Evolutionary conservation across 2,113 vertebrate species (phyloP).

Genomic region (Neopipo cinnamomea): DNA sequence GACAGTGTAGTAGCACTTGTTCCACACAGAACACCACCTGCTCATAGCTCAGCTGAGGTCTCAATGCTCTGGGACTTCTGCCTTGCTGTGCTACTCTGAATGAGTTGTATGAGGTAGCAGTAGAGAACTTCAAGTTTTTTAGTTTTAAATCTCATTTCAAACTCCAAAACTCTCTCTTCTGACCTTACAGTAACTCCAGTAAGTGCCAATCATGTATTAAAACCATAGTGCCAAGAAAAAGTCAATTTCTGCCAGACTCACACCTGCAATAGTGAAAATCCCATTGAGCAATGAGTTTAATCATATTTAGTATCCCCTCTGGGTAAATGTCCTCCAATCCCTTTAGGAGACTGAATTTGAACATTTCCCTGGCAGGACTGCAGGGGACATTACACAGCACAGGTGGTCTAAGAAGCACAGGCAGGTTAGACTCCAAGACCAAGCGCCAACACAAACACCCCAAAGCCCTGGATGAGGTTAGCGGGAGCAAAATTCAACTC

Average conservation of each 20-base stretch:
- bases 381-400: neutral
- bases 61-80: neutral
- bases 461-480: neutral
- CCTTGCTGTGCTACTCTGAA: neutral
- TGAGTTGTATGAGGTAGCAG: neutral
- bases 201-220: neutral
- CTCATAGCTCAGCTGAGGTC: neutral
- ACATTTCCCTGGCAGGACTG: neutral
- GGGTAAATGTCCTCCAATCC: neutral
- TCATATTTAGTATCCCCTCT: neutral
- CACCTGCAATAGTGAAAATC: slow-evolving; percentile 10
- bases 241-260: neutral
- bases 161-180: neutral
- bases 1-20: neutral
- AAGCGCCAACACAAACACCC: neutral
- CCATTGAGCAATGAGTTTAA: neutral
- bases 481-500: neutral
- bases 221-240: neutral
- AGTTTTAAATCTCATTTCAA: neutral
- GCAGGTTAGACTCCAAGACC: neutral
- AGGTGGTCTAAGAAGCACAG: neutral
- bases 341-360: neutral
- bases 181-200: neutral
- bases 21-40: neutral
- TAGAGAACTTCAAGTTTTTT: neutral